Evolutionary conservation across 92 coral and sea anemone species (phyloP).

Genomic region (Scolanthus callimorphus): DNA sequence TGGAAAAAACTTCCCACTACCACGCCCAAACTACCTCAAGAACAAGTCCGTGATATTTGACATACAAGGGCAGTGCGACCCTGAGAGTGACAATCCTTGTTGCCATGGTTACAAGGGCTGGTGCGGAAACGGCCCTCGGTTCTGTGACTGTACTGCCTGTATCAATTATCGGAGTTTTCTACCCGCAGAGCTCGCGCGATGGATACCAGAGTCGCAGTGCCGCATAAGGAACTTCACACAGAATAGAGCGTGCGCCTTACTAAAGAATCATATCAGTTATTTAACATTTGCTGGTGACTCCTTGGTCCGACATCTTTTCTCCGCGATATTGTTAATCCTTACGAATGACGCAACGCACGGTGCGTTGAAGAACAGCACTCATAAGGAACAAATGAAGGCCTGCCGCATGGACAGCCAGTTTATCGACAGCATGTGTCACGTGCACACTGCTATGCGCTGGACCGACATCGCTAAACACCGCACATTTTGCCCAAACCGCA

Average conservation of each 20-base stretch:
- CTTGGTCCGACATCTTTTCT: constrained; percentile 75
- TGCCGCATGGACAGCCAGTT: constrained; percentile 80
- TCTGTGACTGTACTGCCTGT: constrained; percentile 61
- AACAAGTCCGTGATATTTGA: constrained; percentile 51
- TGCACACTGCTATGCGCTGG: constrained; percentile 67
- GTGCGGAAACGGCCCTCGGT: constrained; percentile 67
- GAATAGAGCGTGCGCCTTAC: constrained; percentile 51
- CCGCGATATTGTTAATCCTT: constrained; percentile 57
- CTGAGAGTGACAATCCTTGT: constrained; percentile 55
- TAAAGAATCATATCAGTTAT: constrained; percentile 39
- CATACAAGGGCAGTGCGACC: constrained; percentile 73
- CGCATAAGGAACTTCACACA: constrained; percentile 63
- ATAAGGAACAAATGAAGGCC: constrained; percentile 21
- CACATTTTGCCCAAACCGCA: constrained; percentile 49
- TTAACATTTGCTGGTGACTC: constrained; percentile 79
- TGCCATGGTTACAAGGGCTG: constrained; percentile 70
- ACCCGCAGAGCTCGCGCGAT: constrained; percentile 84
- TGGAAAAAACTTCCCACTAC: constrained; percentile 66
- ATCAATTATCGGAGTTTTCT: constrained; percentile 52
- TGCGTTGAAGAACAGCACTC: constrained; percentile 46
- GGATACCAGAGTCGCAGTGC: constrained; percentile 59
- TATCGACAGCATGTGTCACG: constrained; percentile 82
- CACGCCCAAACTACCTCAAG: constrained; percentile 44
- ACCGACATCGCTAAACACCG: constrained; percentile 49
- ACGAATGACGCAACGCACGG: constrained; percentile 68